These are phyloP conservation scores for Leucophora obtusa DNA, from an alignment of 2,888 invertebrate genomes.

Conservation along the genomic window DNA sequence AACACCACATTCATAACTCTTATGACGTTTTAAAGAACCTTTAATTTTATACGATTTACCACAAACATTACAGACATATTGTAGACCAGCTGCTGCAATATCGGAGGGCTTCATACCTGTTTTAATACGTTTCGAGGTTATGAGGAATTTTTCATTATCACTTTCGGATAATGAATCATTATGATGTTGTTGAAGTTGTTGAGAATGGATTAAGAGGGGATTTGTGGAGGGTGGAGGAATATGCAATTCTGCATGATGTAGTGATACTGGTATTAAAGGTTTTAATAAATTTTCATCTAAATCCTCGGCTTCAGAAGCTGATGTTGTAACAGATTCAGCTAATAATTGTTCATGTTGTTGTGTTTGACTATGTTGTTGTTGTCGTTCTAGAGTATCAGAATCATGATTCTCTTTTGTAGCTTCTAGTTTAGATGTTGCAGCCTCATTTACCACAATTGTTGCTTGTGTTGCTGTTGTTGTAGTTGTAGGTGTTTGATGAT, in stretches of 20 bases:
- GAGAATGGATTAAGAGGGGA: too few relatives aligned
- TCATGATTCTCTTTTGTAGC: constrained; percentile 29
- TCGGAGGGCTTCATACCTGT: constrained; percentile 47
- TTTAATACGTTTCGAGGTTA: constrained; percentile 54
- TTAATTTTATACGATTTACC: constrained; percentile 91
- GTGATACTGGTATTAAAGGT: constrained; percentile 6
- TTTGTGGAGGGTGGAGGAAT: background rate
- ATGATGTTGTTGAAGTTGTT: too few relatives aligned
- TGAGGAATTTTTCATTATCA: constrained; percentile 56
- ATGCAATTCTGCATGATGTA: background rate
- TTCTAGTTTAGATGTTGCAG: constrained; percentile 22
- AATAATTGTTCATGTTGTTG: constrained; percentile 35
- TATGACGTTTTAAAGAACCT: constrained; percentile 87
- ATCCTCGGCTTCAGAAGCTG: constrained; percentile 53
- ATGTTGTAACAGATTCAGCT: constrained; percentile 55
- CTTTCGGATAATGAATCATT: constrained; percentile 38
- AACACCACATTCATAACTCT: constrained; percentile 85
- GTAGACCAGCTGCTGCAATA: constrained; percentile 64
- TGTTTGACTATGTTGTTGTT: constrained; percentile 36
- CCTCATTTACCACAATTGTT: constrained; percentile 57
- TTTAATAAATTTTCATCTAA: constrained; percentile 49
- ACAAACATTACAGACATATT: constrained; percentile 84
- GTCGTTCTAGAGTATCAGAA: background rate
- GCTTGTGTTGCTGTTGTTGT: constrained; percentile 46
- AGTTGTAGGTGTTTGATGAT: constrained; percentile 50